phyloP scores from a whole-genome alignment of 1,140 invertebrate species.

The Lordiphosa stackelbergi region DNA sequence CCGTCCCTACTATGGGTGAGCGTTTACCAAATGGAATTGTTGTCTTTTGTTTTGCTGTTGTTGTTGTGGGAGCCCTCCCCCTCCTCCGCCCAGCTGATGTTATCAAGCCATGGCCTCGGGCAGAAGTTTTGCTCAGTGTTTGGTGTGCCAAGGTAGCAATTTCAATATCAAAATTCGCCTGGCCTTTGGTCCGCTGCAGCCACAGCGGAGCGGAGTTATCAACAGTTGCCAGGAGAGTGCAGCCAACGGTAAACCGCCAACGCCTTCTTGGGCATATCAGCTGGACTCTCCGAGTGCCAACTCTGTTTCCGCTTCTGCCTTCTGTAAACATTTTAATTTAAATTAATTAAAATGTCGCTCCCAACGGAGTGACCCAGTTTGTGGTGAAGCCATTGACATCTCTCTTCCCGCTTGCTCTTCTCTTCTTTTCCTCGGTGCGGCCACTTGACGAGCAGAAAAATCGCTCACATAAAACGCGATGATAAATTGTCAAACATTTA shows the following conservation, averaged over 20 bases:
- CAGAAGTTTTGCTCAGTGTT: constrained; percentile 52
- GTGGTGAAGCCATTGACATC: constrained; percentile 48
- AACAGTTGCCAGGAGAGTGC: constrained; percentile 49
- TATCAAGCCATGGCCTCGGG: constrained; percentile 57
- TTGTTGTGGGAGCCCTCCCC: constrained; percentile 45
- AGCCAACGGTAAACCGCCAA: constrained; percentile 66
- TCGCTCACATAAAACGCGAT: constrained; percentile 37
- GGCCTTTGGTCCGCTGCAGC: constrained; percentile 58
- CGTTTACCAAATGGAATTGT: constrained; percentile 73
- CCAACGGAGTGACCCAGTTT: constrained; percentile 43
- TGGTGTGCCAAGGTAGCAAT: constrained; percentile 62
- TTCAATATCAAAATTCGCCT: constrained; percentile 70
- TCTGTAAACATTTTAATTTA: constrained; percentile 60
- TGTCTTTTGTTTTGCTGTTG: constrained; percentile 51
- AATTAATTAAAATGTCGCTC: constrained; percentile 64
- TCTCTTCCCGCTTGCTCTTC: constrained; percentile 3
- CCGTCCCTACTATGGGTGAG: constrained; percentile 41
- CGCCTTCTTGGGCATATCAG: constrained; percentile 66
- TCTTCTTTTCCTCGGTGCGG: background rate
- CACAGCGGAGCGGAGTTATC: constrained; percentile 33
- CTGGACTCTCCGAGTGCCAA: constrained; percentile 9
- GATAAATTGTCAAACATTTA: constrained; percentile 62
- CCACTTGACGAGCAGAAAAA: constrained; percentile 48
- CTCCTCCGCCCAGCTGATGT: constrained; percentile 40
- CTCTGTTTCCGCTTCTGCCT: constrained; percentile 19